Evolutionary conservation across 2,797 vertebrate genomes (phyloP).

Genomic region (Gallinago solitaria): DNA sequence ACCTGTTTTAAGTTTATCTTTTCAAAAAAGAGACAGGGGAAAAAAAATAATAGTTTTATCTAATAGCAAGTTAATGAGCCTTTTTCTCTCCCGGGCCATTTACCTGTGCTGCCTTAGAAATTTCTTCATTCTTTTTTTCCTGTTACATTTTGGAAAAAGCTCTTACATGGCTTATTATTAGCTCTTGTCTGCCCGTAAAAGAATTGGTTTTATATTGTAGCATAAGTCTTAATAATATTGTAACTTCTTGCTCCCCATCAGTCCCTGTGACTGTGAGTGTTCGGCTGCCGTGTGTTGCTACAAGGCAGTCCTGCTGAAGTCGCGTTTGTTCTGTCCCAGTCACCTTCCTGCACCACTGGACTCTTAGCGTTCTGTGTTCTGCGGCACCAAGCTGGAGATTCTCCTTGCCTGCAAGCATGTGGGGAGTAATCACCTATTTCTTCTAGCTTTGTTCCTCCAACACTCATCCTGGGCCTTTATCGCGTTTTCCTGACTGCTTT

Average conservation of each 20-base stretch:
- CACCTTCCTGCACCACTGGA: neutral
- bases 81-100: neutral
- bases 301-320: neutral
- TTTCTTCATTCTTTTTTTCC: neutral
- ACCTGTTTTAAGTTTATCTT: neutral
- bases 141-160: neutral
- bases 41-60: neutral
- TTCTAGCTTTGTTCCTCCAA: neutral
- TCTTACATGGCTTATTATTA: neutral
- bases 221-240: neutral
- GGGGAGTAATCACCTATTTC: neutral
- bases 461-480: neutral
- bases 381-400: neutral
- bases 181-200: neutral
- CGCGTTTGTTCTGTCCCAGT: neutral
- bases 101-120: neutral
- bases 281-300: fast-evolving
- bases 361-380: neutral
- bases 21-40: neutral
- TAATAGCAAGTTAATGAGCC: neutral
- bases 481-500: neutral
- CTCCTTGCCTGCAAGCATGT: neutral
- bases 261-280: fast-evolving
- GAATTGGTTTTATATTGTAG: neutral
- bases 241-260: neutral